Base-by-base conservation (phyloP, 2,113 vertebrate species). In the Lepidothrix coronata region DNA sequence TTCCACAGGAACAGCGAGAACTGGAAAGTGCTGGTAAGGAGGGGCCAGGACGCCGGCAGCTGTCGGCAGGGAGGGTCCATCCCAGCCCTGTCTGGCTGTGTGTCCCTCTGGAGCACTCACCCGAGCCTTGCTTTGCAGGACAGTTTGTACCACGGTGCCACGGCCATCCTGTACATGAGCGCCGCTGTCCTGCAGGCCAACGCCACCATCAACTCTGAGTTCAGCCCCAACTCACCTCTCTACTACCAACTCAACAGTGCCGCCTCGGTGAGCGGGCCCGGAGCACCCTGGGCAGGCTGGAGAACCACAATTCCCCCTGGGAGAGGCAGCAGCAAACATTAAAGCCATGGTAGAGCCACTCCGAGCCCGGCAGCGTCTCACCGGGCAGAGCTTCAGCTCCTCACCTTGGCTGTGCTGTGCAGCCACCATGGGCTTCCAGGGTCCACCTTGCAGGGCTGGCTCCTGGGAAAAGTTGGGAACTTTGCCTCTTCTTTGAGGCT, bases 21-120 rank as follows among this genome's bases (percentile, higher is more conserved):
- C 83, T 97, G 96, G 96, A 97, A 87, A 95, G 95, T 96, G 61
- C 76, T 97, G 96, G 96, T 96, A 96, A 97, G 94, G 43, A 92
- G 19, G 44, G 59, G 52, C 74, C 37, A 23, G 59, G 68, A 27
- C 44, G 25, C 0, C 0, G 11, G 46, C 61, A 58, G 68, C 28
- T 24, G 17, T 8, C 46, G 61, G 68, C 33, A 68, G 6, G 0
- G 2, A 15, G 54, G 48, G 54, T 0, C 0, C 13, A 24, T 66
- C 23, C 24, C 82, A 39, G 65, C 73, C 9, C 33, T 8, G 5
- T 10, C 24, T 3, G 1, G n/a, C 57, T 0, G 8, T 8, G 10
- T 14, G 2, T 24, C 33, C 43, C 3, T 1, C 4, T 12, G 2
- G 12, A 39, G 30, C 33, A 13, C 63, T 88, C 3, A 2, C 18